Evolutionary conservation across 92 coral and sea anemone species (phyloP).

Genomic region (Plumapathes pennacea): DNA sequence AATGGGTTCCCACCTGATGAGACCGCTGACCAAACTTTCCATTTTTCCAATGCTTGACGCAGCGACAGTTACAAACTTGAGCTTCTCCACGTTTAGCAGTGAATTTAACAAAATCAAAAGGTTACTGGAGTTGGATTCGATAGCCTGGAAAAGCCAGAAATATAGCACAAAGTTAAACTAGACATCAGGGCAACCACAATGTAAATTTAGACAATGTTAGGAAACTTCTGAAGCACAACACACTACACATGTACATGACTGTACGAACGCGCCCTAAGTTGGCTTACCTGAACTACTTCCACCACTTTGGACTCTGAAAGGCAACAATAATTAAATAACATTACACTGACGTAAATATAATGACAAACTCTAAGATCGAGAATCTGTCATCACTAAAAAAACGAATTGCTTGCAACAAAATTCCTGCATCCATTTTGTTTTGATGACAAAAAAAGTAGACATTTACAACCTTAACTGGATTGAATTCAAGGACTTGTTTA

Average conservation of each 20-base stretch:
- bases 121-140: slow-evolving; percentile 73
- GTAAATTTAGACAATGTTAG: not conserved
- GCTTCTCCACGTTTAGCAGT: slow-evolving; percentile 67
- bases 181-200: not conserved
- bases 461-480: no score
- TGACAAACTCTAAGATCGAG: not conserved
- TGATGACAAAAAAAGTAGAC: no score
- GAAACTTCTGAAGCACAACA: no score
- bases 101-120: slow-evolving; percentile 62
- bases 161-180: not conserved
- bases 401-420: no score
- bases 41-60: slow-evolving; percentile 83
- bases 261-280: not conserved
- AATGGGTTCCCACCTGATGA: slow-evolving; percentile 63
- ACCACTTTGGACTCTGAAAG: slow-evolving; percentile 33
- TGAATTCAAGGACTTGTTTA: no score
- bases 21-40: slow-evolving; percentile 66
- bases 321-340: no score
- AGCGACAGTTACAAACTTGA: slow-evolving; percentile 83
- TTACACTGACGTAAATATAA: not conserved
- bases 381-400: no score
- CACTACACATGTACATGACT: no score
- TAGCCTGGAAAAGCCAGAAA: slow-evolving; percentile 40
- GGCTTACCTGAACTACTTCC: slow-evolving; percentile 14
- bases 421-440: no score